phyloP scores from a whole-genome alignment of 2,113 vertebrate species.

The Leucopternis melanops region DNA sequence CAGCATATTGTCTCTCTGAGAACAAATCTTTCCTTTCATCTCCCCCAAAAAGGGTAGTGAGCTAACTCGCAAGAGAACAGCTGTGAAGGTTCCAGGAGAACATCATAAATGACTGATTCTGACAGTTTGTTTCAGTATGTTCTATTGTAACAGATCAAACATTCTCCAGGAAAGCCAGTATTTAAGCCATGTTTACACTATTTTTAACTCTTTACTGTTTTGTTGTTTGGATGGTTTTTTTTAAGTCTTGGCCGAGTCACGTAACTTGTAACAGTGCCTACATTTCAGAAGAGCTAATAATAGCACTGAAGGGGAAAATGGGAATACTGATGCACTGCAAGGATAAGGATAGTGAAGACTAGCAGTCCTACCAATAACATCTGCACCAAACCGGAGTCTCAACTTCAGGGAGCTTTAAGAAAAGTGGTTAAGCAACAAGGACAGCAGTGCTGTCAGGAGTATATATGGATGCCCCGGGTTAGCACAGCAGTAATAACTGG shows the following conservation, averaged over 20 bases:
- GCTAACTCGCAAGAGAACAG: not conserved
- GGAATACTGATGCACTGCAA: not conserved
- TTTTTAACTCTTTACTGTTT: not conserved
- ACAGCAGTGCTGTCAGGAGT: not conserved
- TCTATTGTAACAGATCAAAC: not conserved
- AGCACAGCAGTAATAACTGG: not conserved
- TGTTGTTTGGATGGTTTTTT: not conserved
- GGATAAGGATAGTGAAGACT: not conserved
- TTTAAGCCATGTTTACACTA: not conserved
- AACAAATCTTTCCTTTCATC: not conserved
- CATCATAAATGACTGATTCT: not conserved
- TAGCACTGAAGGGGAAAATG: not conserved
- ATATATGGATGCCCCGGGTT: not conserved
- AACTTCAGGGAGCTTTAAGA: not conserved
- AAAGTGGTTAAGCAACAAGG: not conserved
- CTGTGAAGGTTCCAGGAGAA: not conserved
- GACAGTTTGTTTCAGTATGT: not conserved
- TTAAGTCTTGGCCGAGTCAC: not conserved
- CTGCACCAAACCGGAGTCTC: not conserved
- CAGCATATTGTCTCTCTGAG: not conserved
- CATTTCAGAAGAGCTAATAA: not conserved
- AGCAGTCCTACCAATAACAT: not conserved
- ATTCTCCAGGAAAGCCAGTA: not conserved
- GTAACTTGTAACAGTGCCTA: not conserved
- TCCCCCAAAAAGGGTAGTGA: not conserved